These are phyloP conservation scores for Lindbergichthys nudifrons DNA, from an alignment of 2,797 vertebrate genomes.

Conservation along the genomic window DNA sequence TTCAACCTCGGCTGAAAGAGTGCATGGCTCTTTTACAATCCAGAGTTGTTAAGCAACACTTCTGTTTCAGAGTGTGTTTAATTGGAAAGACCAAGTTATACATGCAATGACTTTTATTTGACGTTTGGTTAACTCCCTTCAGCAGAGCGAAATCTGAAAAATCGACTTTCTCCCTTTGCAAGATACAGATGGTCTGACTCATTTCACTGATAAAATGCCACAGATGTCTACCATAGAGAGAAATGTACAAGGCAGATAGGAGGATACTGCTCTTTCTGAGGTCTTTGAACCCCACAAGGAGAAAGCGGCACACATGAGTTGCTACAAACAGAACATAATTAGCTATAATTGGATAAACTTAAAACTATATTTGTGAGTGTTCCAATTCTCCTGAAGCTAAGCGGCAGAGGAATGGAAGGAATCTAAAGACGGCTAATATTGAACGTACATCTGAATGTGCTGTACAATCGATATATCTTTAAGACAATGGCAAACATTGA, in stretches of 20 bases:
- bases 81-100: conserved; percentile 36
- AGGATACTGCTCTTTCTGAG: conserved; percentile 14
- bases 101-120: conserved; percentile 56
- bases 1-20: conserved; percentile 35
- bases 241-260: conserved; percentile 13
- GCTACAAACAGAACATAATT: conserved; percentile 40
- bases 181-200: conserved; percentile 33
- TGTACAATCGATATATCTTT: conserved; percentile 42
- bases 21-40: conserved; percentile 10
- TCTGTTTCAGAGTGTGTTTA: conserved; percentile 13
- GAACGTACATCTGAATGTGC: conserved; percentile 23
- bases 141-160: conserved; percentile 7
- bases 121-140: conserved; percentile 47
- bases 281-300: conserved; percentile 20
- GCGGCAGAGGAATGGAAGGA: conserved; percentile 11
- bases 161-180: neutral
- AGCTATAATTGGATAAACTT: conserved; percentile 32
- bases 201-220: conserved; percentile 40
- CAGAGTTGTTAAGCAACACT: conserved; percentile 16
- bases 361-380: neutral
- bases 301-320: conserved; percentile 23
- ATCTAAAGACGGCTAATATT: conserved; percentile 1
- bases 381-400: neutral
- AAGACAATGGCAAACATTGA: conserved; percentile 72
- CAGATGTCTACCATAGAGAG: conserved; percentile 15